Conservation (phyloP, 2,888 invertebrate species). For the Neoitamus cyanurus region DNA sequence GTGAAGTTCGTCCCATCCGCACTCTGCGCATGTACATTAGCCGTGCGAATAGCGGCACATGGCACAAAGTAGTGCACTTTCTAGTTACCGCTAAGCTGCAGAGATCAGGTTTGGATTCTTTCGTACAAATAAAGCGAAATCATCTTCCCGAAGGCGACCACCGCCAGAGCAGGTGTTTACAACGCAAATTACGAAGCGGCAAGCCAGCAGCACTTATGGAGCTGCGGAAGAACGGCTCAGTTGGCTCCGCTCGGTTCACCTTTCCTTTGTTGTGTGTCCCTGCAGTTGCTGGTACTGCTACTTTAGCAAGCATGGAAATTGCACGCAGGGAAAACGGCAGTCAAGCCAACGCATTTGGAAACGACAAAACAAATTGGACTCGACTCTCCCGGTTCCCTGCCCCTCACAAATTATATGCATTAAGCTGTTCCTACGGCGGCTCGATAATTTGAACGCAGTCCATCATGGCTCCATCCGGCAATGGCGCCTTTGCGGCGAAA, state of each 20-base stretch:
- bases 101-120: background rate
- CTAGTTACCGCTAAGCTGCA: slow-evolving; percentile 28
- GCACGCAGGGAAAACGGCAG: background rate
- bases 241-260: background rate
- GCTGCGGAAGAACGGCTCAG: background rate
- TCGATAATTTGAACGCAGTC: background rate
- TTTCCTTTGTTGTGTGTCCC: background rate
- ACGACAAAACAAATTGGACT: background rate
- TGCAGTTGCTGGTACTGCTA: background rate
- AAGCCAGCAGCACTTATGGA: background rate
- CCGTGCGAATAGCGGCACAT: slow-evolving; percentile 28
- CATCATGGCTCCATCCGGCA: background rate
- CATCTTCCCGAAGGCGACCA: background rate
- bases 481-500: background rate
- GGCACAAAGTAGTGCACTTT: slow-evolving; percentile 10
- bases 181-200: background rate
- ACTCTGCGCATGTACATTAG: background rate
- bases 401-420: too few species aligned
- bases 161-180: background rate
- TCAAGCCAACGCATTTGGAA: background rate
- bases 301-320: background rate
- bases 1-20: background rate
- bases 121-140: slow-evolving; percentile 6
- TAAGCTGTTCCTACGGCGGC: background rate
- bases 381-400: too few species aligned